Conservation (phyloP, 1,140 invertebrate species). For the Neodiprion virginianus region DNA sequence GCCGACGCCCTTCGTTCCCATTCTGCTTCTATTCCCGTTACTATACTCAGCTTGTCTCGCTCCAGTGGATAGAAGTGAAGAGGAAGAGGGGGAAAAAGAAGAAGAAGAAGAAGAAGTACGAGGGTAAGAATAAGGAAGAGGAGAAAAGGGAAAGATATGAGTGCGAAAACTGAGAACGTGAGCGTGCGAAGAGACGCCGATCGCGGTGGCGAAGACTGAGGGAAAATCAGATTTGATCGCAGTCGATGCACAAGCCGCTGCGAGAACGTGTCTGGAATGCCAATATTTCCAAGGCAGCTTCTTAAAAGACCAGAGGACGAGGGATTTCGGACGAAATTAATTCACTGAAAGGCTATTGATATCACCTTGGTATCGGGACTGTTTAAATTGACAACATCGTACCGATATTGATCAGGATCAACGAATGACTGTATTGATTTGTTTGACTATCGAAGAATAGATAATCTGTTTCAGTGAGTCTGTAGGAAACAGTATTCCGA, state of each 20-base stretch:
- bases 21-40: neutral
- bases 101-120: neutral
- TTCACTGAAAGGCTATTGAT: no score
- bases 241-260: conserved; percentile 6
- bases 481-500: no score
- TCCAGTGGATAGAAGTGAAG: neutral
- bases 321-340: neutral
- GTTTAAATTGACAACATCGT: no score
- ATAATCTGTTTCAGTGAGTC: no score
- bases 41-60: neutral
- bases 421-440: no score
- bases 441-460: no score
- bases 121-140: neutral
- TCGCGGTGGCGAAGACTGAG: conserved; percentile 1
- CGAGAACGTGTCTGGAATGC: conserved; percentile 10
- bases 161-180: neutral
- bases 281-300: neutral
- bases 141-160: neutral
- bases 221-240: conserved; percentile 18
- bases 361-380: no score
- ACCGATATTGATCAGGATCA: no score
- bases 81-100: neutral
- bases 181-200: conserved; percentile 26
- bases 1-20: neutral
- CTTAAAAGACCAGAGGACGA: neutral